Conservation (phyloP, 2,797 vertebrate species). For the Heliangelus exortis region DNA sequence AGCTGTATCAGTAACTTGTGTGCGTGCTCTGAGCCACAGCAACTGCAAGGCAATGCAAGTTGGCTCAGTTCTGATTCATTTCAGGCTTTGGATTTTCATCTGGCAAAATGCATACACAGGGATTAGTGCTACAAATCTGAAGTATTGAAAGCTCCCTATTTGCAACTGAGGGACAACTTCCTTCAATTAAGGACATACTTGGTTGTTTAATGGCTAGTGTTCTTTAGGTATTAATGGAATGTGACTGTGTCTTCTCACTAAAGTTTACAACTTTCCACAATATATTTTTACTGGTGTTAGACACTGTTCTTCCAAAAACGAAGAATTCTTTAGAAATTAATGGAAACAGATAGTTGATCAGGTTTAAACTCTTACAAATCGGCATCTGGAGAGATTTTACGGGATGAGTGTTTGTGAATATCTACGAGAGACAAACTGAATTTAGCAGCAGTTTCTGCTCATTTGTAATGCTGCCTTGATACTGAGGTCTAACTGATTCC, state of each 20-base stretch:
- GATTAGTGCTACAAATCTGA: neutral
- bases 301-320: neutral
- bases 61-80: constrained; percentile 14
- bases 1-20: neutral
- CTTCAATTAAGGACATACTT: neutral
- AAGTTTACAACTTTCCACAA: neutral
- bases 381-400: neutral
- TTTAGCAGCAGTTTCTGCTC: neutral
- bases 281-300: neutral
- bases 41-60: neutral
- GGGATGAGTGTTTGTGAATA: neutral
- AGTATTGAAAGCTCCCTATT: neutral
- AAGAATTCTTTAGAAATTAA: neutral
- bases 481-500: neutral
- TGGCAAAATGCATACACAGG: neutral
- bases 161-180: neutral
- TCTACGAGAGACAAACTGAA: neutral
- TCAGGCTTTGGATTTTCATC: neutral
- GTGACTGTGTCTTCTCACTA: neutral
- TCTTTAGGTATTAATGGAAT: neutral
- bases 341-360: neutral
- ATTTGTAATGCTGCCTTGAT: neutral
- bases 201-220: neutral
- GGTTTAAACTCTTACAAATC: neutral
- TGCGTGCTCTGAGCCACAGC: neutral